These are phyloP conservation scores for Ailurus styani DNA, from an alignment of 2,113 vertebrate species.

Conservation along the genomic window DNA sequence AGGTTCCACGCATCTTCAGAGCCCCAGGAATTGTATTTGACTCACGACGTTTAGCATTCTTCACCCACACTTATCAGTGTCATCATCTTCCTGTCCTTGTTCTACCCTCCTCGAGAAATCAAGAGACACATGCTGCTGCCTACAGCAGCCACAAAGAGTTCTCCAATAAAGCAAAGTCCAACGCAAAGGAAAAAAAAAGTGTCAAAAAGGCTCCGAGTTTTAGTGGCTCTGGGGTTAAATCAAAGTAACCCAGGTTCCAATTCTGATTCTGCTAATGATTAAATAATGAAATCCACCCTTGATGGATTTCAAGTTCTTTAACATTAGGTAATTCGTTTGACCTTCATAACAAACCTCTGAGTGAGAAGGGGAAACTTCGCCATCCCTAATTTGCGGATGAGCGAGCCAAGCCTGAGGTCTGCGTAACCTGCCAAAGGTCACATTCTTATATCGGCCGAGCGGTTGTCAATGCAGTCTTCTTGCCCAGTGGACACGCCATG, in stretches of 20 bases:
- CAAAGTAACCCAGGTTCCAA: not conserved
- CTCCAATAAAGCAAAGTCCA: constrained; percentile 12
- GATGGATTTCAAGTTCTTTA: not conserved
- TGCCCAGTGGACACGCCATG: not conserved
- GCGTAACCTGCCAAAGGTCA: not conserved
- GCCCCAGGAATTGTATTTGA: constrained; percentile 33
- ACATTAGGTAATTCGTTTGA: not conserved
- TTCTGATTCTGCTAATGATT: not conserved
- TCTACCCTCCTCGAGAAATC: constrained; percentile 35
- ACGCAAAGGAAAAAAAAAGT: not conserved
- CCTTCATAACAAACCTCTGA: not conserved
- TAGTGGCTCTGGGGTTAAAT: not conserved
- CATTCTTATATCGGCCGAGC: not conserved
- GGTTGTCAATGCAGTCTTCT: not conserved
- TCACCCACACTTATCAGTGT: constrained; percentile 55
- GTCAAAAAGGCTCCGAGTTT: not conserved
- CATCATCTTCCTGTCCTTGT: constrained; percentile 39
- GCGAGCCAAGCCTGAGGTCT: not conserved
- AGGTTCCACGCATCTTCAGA: not conserved
- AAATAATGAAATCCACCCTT: not conserved
- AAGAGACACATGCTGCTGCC: constrained; percentile 40
- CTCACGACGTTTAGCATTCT: constrained; percentile 45
- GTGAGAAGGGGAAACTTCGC: not conserved
- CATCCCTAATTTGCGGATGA: not conserved
- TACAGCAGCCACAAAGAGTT: constrained; percentile 36